phyloP scores from a whole-genome alignment of 2,797 vertebrate genomes.

The Danio aesculapii region DNA sequence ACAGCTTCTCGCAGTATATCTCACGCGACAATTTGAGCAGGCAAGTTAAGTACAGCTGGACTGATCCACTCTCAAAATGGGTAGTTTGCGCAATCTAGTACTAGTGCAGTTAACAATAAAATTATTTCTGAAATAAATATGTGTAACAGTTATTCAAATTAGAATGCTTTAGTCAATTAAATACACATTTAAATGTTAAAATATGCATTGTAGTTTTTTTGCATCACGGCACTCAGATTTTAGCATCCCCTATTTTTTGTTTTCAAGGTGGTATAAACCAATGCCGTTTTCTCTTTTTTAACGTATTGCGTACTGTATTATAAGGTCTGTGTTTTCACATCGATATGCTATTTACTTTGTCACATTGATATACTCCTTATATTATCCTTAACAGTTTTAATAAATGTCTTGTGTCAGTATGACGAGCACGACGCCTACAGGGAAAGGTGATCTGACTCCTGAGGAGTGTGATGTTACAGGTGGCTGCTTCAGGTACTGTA shows the following conservation, averaged over 20 bases:
- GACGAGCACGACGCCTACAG: slow-evolving; percentile 75
- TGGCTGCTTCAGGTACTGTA: slow-evolving; percentile 80
- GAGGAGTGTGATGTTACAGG: slow-evolving; percentile 83
- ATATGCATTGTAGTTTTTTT: not conserved
- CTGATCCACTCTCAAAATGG: slow-evolving; percentile 38
- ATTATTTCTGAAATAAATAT: not conserved
- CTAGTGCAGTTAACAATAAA: too few species aligned
- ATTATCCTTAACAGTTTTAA: not conserved
- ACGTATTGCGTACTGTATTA: slow-evolving; percentile 1
- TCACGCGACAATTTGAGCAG: slow-evolving; percentile 6
- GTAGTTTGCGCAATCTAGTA: not conserved
- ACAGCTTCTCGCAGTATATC: slow-evolving; percentile 7
- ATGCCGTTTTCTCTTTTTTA: slow-evolving; percentile 15
- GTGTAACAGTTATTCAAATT: accelerated
- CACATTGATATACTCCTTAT: not conserved
- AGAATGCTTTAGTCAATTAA: accelerated
- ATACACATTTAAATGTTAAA: not conserved
- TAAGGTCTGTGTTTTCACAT: slow-evolving; percentile 3
- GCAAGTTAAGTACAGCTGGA: slow-evolving; percentile 47
- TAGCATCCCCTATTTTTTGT: not conserved
- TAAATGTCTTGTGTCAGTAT: not conserved
- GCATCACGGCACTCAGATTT: too few species aligned
- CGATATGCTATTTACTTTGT: not conserved
- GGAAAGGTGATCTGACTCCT: slow-evolving; percentile 78
- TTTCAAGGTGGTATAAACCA: slow-evolving; percentile 43